Conservation (phyloP, 2,888 invertebrate species). For the Rhagonycha fulva region DNA sequence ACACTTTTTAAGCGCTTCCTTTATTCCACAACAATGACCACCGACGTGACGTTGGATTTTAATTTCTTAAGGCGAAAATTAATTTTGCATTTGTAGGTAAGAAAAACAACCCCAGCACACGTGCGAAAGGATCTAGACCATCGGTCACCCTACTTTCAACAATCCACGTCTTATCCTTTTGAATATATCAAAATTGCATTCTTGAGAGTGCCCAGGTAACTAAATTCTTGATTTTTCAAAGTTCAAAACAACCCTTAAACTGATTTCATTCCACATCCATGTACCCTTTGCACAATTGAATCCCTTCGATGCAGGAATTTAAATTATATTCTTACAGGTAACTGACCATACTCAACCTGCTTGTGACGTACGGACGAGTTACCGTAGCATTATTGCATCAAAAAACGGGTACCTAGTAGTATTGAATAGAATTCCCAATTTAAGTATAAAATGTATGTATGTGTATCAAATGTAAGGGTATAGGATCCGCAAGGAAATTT, state of each 20-base stretch:
- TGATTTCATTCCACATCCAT: background rate
- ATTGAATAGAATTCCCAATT: background rate
- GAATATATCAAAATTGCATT: background rate
- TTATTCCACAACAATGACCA: background rate
- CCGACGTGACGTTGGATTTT: background rate
- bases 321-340: slow-evolving; percentile 19
- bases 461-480: background rate
- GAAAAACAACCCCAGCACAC: slow-evolving; percentile 5
- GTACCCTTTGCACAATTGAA: slow-evolving; percentile 26
- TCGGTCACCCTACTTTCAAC: slow-evolving; percentile 10
- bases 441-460: background rate
- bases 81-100: background rate
- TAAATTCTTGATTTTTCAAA: slow-evolving; percentile 3
- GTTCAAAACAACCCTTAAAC: slow-evolving; percentile 12
- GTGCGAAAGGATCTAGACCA: slow-evolving; percentile 12
- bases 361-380: slow-evolving; percentile 12
- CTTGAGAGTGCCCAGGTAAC: slow-evolving; percentile 6
- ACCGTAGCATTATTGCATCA: slow-evolving; percentile 24
- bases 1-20: background rate
- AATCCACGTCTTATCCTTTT: slow-evolving; percentile 12
- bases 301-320: slow-evolving; percentile 14
- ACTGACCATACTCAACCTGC: slow-evolving; percentile 29
- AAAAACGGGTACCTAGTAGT: slow-evolving; percentile 14
- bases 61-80: slow-evolving; percentile 1
- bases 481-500: background rate